Percentiles rank a stretch among this genome's conserved stretches.
These are phyloP conservation scores for Lanius collurio DNA, from an alignment of 2,113 vertebrate species.

Conservation along the genomic window DNA sequence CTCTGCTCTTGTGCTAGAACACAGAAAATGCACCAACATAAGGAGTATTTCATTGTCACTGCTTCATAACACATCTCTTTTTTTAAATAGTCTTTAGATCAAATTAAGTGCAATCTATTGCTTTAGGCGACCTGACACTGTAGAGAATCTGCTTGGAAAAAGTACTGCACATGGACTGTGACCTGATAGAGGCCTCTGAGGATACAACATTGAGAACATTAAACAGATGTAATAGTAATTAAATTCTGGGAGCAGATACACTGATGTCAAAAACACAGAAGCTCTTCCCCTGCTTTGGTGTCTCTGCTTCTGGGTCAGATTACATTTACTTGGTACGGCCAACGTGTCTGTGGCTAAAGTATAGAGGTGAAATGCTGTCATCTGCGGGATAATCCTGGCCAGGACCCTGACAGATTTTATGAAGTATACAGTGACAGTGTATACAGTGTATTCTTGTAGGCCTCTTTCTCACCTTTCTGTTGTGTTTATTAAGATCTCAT, in stretches of 20 bases:
- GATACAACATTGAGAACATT: not conserved
- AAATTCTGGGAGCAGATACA: not conserved
- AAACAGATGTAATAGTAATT: not conserved
- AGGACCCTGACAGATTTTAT: not conserved
- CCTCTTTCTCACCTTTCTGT: not conserved
- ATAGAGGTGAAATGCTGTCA: not conserved
- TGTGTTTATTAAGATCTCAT: not conserved
- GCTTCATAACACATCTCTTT: not conserved
- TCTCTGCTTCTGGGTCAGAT: not conserved
- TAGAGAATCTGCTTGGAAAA: not conserved
- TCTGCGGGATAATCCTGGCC: not conserved
- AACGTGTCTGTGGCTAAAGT: not conserved
- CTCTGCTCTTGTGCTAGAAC: not conserved
- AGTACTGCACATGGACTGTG: not conserved
- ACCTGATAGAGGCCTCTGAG: not conserved
- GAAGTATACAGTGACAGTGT: not conserved
- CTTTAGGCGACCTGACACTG: not conserved
- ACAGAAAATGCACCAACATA: not conserved
- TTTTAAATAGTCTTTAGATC: not conserved
- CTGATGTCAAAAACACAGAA: not conserved
- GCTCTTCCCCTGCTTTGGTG: not conserved
- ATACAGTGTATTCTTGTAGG: not conserved
- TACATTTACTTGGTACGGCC: not conserved
- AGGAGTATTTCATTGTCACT: not conserved
- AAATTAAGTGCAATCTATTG: not conserved